Percentiles rank a stretch among this genome's conserved stretches.
These are phyloP conservation scores for Drosophila picticornis DNA, from an alignment of 2,888 invertebrate species.

Conservation along the genomic window DNA sequence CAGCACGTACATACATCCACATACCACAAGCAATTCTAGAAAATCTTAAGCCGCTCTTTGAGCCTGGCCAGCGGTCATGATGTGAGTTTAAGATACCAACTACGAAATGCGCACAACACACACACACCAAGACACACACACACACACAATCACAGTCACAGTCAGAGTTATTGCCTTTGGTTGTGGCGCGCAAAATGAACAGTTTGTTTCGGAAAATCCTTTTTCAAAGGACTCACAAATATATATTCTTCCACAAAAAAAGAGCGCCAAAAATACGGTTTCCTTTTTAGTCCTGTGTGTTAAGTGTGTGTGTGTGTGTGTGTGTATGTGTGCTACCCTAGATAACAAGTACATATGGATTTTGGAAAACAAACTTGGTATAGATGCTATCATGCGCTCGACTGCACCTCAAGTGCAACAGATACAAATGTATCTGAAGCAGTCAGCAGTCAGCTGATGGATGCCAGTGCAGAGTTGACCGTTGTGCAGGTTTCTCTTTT, in stretches of 20 bases:
- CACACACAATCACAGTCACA: conserved; percentile 19
- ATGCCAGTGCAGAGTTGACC: conserved; percentile 40
- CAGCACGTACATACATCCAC: conserved; percentile 48
- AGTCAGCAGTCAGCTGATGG: conserved; percentile 73
- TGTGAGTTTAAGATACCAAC: conserved; percentile 66
- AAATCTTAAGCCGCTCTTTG: conserved; percentile 67
- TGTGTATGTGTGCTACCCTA: conserved; percentile 40
- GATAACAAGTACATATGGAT: conserved; percentile 56
- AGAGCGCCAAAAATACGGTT: conserved; percentile 69
- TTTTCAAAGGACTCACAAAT: conserved; percentile 57
- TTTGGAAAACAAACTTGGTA: conserved; percentile 33
- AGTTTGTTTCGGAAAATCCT: conserved; percentile 61
- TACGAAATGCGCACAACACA: conserved; percentile 70
- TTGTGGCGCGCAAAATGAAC: conserved; percentile 63
- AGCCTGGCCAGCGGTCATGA: conserved; percentile 46
- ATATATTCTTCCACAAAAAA: conserved; percentile 56
- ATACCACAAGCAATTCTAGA: conserved; percentile 63
- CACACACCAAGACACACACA: conserved; percentile 13
- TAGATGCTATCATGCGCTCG: conserved; percentile 69
- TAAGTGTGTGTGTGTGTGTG: background rate
- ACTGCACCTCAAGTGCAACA: conserved; percentile 70
- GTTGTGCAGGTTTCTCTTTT: conserved; percentile 51
- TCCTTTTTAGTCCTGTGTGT: conserved; percentile 31
- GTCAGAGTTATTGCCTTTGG: conserved; percentile 57
- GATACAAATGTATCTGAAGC: conserved; percentile 42